Base-by-base conservation (phyloP, 1,140 invertebrate genomes). In the Brachionus paranguensis region DNA sequence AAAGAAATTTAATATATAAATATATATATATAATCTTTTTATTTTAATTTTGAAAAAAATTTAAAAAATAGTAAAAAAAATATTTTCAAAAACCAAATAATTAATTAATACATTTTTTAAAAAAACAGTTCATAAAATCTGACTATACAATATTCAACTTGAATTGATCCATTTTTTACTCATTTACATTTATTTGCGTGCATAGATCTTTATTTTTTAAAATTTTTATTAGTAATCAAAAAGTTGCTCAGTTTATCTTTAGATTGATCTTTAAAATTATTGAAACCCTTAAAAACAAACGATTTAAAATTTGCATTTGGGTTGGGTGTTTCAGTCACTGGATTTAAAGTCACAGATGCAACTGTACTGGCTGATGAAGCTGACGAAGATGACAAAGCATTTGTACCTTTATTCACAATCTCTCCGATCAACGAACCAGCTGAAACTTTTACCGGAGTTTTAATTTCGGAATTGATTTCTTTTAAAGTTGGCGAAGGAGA, bases 161-260 rank as follows among this genome's bases (percentile, higher is more conserved):
- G 20, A 60, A 10, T 20, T 8, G 17, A 20, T 60, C 17, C 4
- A 20, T 60, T 24, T 20, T 60, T 4, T 6, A 24, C 20, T 27
- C 20, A 8, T 60, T 72, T 72, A 20, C 27, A 33, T 20, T 72
- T 72, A 7, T 24, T 2, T 45, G 8, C 45, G 12, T 81, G 20
- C 17, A 41, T 41, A 47, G 17, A 64, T 12, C 20, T 43, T 64
- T 47, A 81, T 27, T 81, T 81, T 60, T 68, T 60, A 12, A 64
- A 43, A 11, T 53, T 64, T 81, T 81, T 81, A 81, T 81, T 81
- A 11, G 53, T 81, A 3, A 68, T 11, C 37, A 81, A 81, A 68
- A 81, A 68, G 41, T 81, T 81, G 20, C 17, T 81, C 20, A 81
- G 5, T 43, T 68, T 60, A 64, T 81, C 78, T 81, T 81, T 81